phyloP scores from a whole-genome alignment of 2,113 vertebrate genomes.

The Plecotus auritus region DNA sequence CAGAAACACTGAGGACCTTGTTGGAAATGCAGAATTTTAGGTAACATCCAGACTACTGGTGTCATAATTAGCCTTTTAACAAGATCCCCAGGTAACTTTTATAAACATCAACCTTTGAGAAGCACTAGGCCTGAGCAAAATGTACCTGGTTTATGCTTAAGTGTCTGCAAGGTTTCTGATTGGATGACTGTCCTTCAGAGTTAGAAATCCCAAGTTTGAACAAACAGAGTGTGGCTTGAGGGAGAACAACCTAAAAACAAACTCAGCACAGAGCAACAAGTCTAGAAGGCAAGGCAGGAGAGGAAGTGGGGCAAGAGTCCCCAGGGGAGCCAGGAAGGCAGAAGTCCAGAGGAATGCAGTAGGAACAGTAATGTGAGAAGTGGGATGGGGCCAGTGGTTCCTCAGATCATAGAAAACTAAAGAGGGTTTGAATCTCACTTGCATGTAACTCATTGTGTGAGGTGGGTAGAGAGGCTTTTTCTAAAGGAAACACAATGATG shows the following conservation, averaged over 20 bases:
- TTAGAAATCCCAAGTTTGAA: background rate
- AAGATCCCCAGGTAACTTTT: background rate
- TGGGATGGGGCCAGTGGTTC: background rate
- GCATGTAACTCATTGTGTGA: background rate
- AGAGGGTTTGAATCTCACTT: background rate
- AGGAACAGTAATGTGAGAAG: background rate
- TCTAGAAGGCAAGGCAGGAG: background rate
- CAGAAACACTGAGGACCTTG: background rate
- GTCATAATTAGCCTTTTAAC: background rate
- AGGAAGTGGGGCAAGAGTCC: background rate
- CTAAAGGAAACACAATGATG: background rate
- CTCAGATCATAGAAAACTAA: background rate
- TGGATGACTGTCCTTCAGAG: background rate
- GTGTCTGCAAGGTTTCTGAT: background rate
- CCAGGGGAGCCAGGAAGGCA: background rate
- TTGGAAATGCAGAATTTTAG: background rate
- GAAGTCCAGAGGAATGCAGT: background rate
- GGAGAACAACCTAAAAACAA: background rate
- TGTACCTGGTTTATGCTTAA: background rate
- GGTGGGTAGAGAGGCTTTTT: background rate
- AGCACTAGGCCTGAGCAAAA: background rate
- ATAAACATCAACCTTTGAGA: background rate
- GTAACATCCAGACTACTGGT: background rate
- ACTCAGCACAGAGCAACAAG: background rate
- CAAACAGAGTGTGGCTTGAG: background rate